Evolutionary conservation across 2,113 vertebrate genomes (phyloP).

Genomic region (Callipepla squamata): DNA sequence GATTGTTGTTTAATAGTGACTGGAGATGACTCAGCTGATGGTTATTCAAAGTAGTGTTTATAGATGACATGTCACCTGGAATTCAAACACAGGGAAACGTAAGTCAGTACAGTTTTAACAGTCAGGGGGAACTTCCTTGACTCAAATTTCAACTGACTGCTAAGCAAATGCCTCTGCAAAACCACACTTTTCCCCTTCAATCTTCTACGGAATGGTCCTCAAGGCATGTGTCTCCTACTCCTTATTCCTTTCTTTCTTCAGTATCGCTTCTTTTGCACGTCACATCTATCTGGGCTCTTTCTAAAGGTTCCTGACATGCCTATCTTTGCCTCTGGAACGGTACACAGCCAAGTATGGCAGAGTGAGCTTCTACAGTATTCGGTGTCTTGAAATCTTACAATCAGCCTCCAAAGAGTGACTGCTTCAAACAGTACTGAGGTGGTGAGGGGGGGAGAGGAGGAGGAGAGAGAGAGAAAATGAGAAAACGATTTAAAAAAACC

Average conservation of each 20-base stretch:
- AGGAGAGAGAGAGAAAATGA: neutral
- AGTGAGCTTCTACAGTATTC: neutral
- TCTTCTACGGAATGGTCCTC: neutral
- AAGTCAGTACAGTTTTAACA: conserved; percentile 19
- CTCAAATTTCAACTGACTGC: neutral
- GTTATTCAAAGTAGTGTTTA: conserved; percentile 87
- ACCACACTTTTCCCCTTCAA: neutral
- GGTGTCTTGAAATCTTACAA: neutral
- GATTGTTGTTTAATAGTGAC: conserved; percentile 84
- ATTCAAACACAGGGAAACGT: conserved; percentile 64
- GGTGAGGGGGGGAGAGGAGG: neutral
- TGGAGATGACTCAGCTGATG: conserved; percentile 87
- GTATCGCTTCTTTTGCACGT: neutral
- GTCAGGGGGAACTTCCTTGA: neutral
- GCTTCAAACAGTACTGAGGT: neutral
- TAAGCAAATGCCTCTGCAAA: neutral
- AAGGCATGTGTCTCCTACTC: neutral
- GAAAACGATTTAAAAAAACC: neutral
- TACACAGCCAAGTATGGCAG: neutral
- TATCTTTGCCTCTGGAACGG: neutral
- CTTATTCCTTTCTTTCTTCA: neutral
- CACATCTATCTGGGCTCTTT: neutral
- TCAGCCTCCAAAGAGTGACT: neutral
- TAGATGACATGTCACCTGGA: conserved; percentile 88
- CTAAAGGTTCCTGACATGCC: neutral